These are phyloP conservation scores for Drosophila prolongata DNA, from an alignment of 2,888 invertebrate species.

Conservation along the genomic window DNA sequence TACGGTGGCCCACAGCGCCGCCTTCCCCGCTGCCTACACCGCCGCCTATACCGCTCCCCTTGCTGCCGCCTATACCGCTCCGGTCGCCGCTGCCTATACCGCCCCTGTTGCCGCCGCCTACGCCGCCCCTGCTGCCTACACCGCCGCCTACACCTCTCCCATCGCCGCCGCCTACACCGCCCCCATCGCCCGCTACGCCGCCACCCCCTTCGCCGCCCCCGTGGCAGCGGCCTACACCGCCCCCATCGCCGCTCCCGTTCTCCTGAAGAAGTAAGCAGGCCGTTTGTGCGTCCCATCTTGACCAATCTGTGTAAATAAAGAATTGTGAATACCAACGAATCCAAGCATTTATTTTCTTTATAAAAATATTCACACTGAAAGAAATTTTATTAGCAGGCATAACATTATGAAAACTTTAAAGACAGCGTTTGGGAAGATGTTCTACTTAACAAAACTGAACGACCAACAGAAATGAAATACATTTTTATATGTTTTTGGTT, in stretches of 20 bases:
- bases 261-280: slow-evolving; percentile 67
- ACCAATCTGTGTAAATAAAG: slow-evolving; percentile 65
- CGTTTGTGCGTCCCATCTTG: slow-evolving; percentile 30
- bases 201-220: slow-evolving; percentile 61
- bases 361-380: slow-evolving; percentile 5
- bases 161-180: slow-evolving; percentile 50
- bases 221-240: slow-evolving; percentile 64
- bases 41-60: slow-evolving; percentile 20
- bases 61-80: slow-evolving; percentile 41
- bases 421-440: not conserved
- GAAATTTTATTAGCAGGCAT: not conserved
- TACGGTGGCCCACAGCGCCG: slow-evolving; percentile 75
- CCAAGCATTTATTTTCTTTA: not conserved
- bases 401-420: not conserved
- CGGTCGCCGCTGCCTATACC: slow-evolving; percentile 63
- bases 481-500: too few species aligned
- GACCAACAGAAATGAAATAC: too few species aligned
- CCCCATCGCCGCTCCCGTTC: slow-evolving; percentile 65
- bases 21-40: slow-evolving; percentile 75
- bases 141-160: slow-evolving; percentile 40
- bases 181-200: slow-evolving; percentile 41
- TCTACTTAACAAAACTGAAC: too few species aligned
- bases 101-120: slow-evolving; percentile 50
- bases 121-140: slow-evolving; percentile 52
- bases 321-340: slow-evolving; percentile 40